A percentile compares a stretch with the other conserved stretches of the same genome.
Conservation (phyloP, 1,140 invertebrate genomes). For the Macrostomum lignano region DNA sequence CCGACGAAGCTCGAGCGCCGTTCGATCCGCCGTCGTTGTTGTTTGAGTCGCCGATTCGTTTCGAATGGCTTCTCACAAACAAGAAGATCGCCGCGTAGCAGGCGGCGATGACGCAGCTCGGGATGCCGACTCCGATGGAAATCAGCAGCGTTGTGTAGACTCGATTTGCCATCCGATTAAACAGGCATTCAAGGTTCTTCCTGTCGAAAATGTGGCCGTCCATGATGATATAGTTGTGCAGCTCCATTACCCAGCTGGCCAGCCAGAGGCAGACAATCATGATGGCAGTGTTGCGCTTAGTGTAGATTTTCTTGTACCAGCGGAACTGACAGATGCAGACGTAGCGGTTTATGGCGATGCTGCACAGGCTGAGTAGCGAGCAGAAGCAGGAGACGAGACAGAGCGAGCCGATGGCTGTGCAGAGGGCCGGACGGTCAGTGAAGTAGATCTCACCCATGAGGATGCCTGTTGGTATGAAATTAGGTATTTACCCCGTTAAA, state of each 20-base stretch:
- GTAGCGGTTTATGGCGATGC: conserved; percentile 9
- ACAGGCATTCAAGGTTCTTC: conserved; percentile 8
- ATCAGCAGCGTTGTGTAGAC: conserved; percentile 9
- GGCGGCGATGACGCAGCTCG: no score
- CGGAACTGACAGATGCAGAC: conserved; percentile 6
- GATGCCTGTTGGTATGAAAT: no score
- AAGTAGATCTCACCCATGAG: no score
- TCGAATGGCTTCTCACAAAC: no score
- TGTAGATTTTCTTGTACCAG: conserved; percentile 6
- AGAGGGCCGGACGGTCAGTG: conserved; percentile 6
- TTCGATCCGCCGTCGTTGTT: neutral
- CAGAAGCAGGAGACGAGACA: conserved; percentile 9
- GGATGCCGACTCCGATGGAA: conserved; percentile 2
- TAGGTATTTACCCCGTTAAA: no score
- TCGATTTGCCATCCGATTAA: conserved; percentile 8
- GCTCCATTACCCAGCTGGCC: conserved; percentile 7
- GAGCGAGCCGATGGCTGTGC: conserved; percentile 7
- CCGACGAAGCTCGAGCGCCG: neutral
- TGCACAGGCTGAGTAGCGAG: conserved; percentile 9
- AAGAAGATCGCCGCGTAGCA: no score
- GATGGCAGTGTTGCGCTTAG: conserved; percentile 5
- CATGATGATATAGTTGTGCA: conserved; percentile 8
- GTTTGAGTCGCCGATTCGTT: neutral
- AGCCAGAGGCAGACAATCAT: conserved; percentile 8
- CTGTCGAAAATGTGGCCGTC: conserved; percentile 8